phyloP scores from a whole-genome alignment of 2,888 invertebrate genomes.

The Euzetes globulus region DNA sequence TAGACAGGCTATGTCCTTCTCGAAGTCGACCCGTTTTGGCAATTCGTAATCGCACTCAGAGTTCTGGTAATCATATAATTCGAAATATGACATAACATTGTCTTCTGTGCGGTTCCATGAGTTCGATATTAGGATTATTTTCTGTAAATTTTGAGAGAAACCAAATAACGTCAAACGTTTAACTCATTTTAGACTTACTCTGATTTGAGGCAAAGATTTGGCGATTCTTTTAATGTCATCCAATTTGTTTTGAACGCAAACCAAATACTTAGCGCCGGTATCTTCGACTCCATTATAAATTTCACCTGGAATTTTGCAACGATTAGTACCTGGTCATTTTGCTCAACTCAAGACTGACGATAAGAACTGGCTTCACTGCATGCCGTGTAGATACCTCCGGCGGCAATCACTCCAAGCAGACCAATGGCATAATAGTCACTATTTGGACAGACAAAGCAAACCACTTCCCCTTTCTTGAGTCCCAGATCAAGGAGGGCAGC shows the following conservation, averaged over 20 bases:
- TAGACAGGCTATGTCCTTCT: slow-evolving; percentile 1
- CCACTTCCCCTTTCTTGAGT: slow-evolving; percentile 50
- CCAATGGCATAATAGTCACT: slow-evolving; percentile 21
- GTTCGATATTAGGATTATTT: slow-evolving; percentile 5
- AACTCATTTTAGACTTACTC: not conserved
- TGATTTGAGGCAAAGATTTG: not conserved
- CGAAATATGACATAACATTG: not conserved
- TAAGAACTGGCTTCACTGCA: slow-evolving; percentile 12
- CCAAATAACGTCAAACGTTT: not conserved
- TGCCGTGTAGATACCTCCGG: slow-evolving; percentile 21
- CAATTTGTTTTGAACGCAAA: not conserved
- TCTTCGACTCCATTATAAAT: not conserved
- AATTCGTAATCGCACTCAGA: not conserved
- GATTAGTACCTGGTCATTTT: not conserved
- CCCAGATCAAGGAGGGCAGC: not conserved
- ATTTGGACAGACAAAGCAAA: slow-evolving; percentile 13
- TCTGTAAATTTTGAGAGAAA: not conserved
- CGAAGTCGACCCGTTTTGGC: slow-evolving; percentile 2
- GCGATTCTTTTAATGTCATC: not conserved
- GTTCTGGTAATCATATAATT: not conserved
- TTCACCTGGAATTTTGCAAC: not conserved
- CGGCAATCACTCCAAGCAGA: slow-evolving; percentile 7
- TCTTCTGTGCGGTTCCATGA: not conserved
- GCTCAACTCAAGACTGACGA: not conserved
- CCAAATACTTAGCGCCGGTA: slow-evolving; percentile 13